Evolutionary conservation across 2,888 invertebrate species (phyloP), one percentile per base, ranked within the genome.

Genomic region (Hipparchia semele): DNA sequence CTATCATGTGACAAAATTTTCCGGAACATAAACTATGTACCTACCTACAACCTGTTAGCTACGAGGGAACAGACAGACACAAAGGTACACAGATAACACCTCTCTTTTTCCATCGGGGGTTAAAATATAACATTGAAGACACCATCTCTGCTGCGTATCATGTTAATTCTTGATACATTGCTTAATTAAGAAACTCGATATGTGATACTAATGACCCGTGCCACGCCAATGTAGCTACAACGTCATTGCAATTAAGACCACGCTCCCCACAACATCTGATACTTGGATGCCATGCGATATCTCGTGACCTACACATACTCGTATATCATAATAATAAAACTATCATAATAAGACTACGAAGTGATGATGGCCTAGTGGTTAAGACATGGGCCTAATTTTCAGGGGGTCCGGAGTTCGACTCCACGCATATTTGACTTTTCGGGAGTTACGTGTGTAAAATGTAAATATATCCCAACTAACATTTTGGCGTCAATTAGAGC

Each of bases 171-270:
- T 75, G 46, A 68, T 68, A 75, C 70, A 68, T 70, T 70, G 70
- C 56, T 71, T 64, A 74, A 74, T 70, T 53, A 49, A 56, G 73
- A 62, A 75, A 73, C 73, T 61, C 61, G 71, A 69, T 71, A 71
- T 69, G 64, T 65, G 45, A 69, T 65, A 65, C 62, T 72, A 74
- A 74, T 76, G 69, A 71, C 59, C 53, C 61, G n/a, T 51, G 64
- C 62, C 67, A 69, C 49, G 54, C 62, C 64, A 74, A 68, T 73
- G 56, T 69, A 72, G 60, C 51, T 68, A 62, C 73, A 67, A 76
- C 76, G 73, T 76, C 72, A 76, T 67, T 62, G 60, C 46, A 56
- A 69, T 73, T 74, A 70, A 66, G 64, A 53, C 12, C 13, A 73
- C 54, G 9, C 56, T 72, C 13, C 60, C 10, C 45, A 70, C 58